Evolutionary conservation across 2,113 vertebrate species (phyloP).

Genomic region (Gopherus evgoodei): DNA sequence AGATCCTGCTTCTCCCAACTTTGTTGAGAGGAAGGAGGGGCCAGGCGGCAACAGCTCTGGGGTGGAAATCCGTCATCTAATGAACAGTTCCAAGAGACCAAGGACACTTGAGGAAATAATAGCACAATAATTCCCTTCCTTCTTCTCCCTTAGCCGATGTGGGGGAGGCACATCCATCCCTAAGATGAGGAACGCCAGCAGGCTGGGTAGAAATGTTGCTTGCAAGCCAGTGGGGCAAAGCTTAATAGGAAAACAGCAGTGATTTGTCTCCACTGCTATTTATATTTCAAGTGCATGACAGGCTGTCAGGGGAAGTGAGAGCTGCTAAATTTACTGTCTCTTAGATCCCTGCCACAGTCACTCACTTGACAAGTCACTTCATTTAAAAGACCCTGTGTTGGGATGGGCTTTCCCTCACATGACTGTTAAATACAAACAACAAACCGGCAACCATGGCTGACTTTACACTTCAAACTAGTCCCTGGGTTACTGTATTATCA

Average conservation of each 20-base stretch:
- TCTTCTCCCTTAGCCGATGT: not conserved
- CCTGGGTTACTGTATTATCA: not conserved
- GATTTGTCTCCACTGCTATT: constrained; percentile 83
- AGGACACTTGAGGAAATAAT: constrained; percentile 58
- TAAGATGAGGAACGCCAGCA: not conserved
- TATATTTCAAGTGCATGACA: constrained; percentile 82
- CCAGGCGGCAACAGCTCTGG: not conserved
- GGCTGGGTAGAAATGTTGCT: constrained; percentile 48
- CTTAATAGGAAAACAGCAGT: constrained; percentile 84
- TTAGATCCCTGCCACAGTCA: constrained; percentile 76
- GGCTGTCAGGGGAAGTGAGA: constrained; percentile 79
- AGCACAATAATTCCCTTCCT: constrained; percentile 31
- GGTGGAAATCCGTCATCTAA: constrained; percentile 11
- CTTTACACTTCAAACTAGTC: constrained; percentile 38
- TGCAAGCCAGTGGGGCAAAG: constrained; percentile 77
- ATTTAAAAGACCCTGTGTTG: constrained; percentile 73
- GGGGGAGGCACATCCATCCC: constrained; percentile 8
- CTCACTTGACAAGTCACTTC: constrained; percentile 82
- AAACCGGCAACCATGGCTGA: constrained; percentile 29
- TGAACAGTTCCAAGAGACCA: constrained; percentile 36
- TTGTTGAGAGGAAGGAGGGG: not conserved
- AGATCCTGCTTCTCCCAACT: not conserved
- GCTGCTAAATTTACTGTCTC: constrained; percentile 81
- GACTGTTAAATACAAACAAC: constrained; percentile 61
- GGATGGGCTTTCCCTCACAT: constrained; percentile 54